These are phyloP conservation scores for Leptobrachium leishanense DNA, from an alignment of 2,113 vertebrate species.

Conservation along the genomic window DNA sequence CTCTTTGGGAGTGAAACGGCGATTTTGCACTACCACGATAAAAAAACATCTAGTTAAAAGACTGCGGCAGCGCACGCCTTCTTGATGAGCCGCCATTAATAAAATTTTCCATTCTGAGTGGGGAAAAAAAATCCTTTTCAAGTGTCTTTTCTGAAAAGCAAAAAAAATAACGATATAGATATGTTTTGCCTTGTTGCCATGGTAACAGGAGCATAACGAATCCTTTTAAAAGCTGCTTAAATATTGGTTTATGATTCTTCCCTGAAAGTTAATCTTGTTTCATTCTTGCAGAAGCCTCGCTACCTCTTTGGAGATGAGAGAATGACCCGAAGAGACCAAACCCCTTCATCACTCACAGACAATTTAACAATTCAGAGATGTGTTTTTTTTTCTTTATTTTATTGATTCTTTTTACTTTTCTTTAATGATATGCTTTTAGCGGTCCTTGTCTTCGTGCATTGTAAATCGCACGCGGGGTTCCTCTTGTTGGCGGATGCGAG, in stretches of 20 bases:
- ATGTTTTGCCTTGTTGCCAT: conserved; percentile 10
- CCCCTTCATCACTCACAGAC: background rate
- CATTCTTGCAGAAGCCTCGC: conserved; percentile 5
- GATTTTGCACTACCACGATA: too few relatives aligned
- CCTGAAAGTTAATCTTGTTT: conserved; percentile 30
- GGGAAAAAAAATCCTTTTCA: too few relatives aligned
- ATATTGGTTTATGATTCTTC: conserved; percentile 31
- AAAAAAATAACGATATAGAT: too few relatives aligned
- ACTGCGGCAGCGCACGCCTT: too few relatives aligned
- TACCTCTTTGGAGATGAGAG: conserved; percentile 16
- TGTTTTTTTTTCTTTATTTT: too few relatives aligned
- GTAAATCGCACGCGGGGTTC: conserved; percentile 2
- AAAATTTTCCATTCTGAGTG: too few relatives aligned
- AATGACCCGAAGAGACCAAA: conserved; percentile 13
- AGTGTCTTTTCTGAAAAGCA: conserved; percentile 9
- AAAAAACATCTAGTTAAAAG: too few relatives aligned
- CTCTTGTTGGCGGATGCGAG: background rate
- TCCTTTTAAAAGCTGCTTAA: conserved; percentile 27
- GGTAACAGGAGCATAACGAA: conserved; percentile 27
- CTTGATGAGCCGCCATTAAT: too few relatives aligned
- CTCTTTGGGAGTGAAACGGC: too few relatives aligned
- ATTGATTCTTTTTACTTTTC: too few relatives aligned
- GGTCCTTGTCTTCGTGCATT: background rate
- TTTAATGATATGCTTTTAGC: conserved; percentile 25
- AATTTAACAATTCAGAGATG: background rate